A percentile compares a stretch with the other conserved stretches of the same genome.
Conservation (phyloP, 64 coral and sea anemone genomes). For the Platygyra sinensis region DNA sequence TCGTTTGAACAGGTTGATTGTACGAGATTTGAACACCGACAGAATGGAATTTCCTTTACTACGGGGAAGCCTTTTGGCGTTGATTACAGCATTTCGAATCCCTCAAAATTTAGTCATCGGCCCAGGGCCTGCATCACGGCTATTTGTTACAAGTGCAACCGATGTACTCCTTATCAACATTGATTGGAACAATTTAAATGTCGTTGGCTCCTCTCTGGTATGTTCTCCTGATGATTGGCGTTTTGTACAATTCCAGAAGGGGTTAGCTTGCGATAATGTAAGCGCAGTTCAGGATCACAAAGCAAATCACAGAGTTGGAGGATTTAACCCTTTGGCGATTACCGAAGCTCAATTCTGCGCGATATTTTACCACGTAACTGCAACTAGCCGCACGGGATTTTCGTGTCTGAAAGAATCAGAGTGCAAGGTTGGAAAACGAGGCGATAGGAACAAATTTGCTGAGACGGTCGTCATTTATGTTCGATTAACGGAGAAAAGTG, state of each 20-base stretch:
- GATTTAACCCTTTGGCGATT: slow-evolving; percentile 23
- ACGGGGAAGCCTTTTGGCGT: not conserved
- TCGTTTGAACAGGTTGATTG: not conserved
- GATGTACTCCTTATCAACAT: slow-evolving; percentile 25
- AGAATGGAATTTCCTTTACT: not conserved
- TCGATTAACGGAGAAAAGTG: not conserved
- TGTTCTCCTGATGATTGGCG: not conserved
- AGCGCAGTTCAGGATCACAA: slow-evolving; percentile 33
- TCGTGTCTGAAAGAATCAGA: slow-evolving; percentile 2
- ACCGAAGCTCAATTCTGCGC: slow-evolving; percentile 34
- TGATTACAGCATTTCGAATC: not conserved
- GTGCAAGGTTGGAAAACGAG: slow-evolving; percentile 11
- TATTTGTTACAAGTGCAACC: not conserved
- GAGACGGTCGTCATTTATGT: slow-evolving; percentile 39
- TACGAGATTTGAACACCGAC: not conserved
- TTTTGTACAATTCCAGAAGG: not conserved
- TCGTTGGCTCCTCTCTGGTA: not conserved
- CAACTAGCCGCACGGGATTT: not conserved
- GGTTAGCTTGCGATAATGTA: slow-evolving; percentile 16
- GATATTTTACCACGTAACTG: slow-evolving; percentile 39
- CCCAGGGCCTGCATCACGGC: not conserved
- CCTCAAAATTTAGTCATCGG: slow-evolving; percentile 7
- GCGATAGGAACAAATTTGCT: slow-evolving; percentile 21
- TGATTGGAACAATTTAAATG: slow-evolving; percentile 11
- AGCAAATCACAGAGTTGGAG: slow-evolving; percentile 11